Conservation (phyloP, 2,113 vertebrate species). For the Rhipidura dahli region DNA sequence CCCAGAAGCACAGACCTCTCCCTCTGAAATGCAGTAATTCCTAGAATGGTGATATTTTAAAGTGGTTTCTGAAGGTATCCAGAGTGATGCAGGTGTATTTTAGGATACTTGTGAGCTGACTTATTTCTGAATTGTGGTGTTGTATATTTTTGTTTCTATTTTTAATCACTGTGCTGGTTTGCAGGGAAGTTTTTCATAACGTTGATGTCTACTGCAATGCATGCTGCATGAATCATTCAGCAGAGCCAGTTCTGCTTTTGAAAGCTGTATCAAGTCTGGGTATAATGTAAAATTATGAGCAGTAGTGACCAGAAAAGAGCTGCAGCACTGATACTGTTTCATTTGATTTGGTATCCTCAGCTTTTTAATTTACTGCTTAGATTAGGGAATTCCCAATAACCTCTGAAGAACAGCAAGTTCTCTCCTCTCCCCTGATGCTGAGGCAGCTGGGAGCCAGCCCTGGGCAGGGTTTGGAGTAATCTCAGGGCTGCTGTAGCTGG, state of each 20-base stretch:
- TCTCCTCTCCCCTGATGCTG: background rate
- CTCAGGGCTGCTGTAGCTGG: background rate
- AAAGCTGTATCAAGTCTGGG: background rate
- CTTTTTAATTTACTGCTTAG: background rate
- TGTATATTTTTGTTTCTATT: constrained; percentile 28
- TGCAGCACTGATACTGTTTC: background rate
- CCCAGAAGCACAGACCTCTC: background rate
- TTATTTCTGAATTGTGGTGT: background rate
- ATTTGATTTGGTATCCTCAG: background rate
- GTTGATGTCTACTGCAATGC: background rate
- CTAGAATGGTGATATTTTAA: background rate
- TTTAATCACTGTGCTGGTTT: background rate
- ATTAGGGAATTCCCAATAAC: background rate
- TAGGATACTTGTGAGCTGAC: background rate
- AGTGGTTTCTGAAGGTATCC: background rate
- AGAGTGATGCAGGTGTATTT: constrained; percentile 15
- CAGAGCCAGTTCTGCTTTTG: background rate
- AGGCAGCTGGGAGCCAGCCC: background rate
- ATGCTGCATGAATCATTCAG: background rate
- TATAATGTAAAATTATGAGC: background rate
- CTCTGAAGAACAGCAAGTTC: background rate
- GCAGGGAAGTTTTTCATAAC: background rate
- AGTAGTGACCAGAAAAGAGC: background rate
- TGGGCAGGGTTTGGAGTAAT: background rate
- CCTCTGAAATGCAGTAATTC: background rate